Base-by-base conservation (phyloP, 2,888 invertebrate species). In the Clitarchus hookeri region DNA sequence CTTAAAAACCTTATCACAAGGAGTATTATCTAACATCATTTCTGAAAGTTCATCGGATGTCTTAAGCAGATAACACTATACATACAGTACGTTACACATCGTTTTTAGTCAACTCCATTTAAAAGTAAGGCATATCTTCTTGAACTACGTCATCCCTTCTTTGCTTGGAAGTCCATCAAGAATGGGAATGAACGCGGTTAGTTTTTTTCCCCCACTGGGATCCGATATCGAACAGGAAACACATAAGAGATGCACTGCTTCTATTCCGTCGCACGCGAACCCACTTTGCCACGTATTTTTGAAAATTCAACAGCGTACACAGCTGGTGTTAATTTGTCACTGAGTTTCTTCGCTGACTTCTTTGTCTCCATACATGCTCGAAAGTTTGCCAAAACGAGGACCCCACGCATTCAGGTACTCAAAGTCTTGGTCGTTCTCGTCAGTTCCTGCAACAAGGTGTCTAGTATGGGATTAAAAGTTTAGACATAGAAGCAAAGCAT, bases 381-480 rank as follows among this genome's bases (percentile, higher is more conserved):
- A 93, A 87, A 93, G 89, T 89, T 92, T 92, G 85, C 91, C 90
- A 90, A 93, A 93, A 87, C 93, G 91, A 82, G 93, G 93, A 86
- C 93, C 93, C 93, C 93, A 93, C 88, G 92, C 91, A 88, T 92
- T 92, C 87, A 93, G 90, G 89, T 93, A 93, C 89, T 93, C 93
- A 89, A 92, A 93, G 89, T 93, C 92, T 88, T 93, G 92, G 88
- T 92, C 92, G 87, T 91, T 91, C 87, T 92, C 92, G 88, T 92
- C 92, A 87, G 91, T 90, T 87, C 90, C 91, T 89, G 87, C 9
- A 80, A 80, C 16, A 44, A n/a, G 44, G 80, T 80, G 26, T 16
- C n/a, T 27, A 36, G 44, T 36, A 27, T 4, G 6, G 16, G n/a
- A 27, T n/a, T 82, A 12, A 8, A 44, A 82, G 48, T 16, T 48